Conservation (phyloP, 2,888 invertebrate genomes). For the Pollenia amentaria region DNA sequence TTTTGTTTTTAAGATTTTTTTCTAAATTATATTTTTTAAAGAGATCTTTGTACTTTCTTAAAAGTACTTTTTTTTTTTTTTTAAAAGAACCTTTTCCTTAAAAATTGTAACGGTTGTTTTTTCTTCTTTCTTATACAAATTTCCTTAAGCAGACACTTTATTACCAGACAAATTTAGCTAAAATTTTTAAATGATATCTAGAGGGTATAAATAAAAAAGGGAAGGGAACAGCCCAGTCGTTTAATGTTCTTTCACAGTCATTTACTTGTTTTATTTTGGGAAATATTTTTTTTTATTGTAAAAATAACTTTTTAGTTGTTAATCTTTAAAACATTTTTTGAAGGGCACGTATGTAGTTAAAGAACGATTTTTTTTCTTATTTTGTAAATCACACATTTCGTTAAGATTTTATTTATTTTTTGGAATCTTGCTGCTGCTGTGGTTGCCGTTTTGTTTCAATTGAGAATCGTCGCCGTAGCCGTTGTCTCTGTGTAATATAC, state of each 20-base stretch:
- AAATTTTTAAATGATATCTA: conserved; percentile 47
- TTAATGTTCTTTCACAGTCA: conserved; percentile 24
- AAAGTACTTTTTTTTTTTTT: too few relatives aligned
- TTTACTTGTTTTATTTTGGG: conserved; percentile 8
- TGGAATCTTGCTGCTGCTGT: conserved; percentile 34
- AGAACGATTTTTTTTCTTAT: conserved; percentile 16
- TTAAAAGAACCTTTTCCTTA: not conserved
- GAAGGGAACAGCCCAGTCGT: conserved; percentile 17
- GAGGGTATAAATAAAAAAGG: conserved; percentile 35
- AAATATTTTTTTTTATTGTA: not conserved
- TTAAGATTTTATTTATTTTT: conserved; percentile 18
- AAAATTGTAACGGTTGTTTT: not conserved
- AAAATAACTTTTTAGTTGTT: conserved; percentile 37
- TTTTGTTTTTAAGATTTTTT: too few relatives aligned
- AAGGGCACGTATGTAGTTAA: conserved; percentile 51
- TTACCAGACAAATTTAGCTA: not conserved
- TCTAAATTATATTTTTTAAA: too few relatives aligned
- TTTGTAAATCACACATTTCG: conserved; percentile 62
- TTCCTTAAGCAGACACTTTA: not conserved
- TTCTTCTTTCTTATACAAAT: conserved; percentile 15
- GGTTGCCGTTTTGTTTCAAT: conserved; percentile 43
- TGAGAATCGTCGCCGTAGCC: conserved; percentile 13
- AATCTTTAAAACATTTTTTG: conserved; percentile 48
- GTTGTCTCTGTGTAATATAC: conserved; percentile 53
- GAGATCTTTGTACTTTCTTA: too few relatives aligned